Evolutionary conservation across 2,113 vertebrate genomes (phyloP).

Genomic region (Ascaphus truei): DNA sequence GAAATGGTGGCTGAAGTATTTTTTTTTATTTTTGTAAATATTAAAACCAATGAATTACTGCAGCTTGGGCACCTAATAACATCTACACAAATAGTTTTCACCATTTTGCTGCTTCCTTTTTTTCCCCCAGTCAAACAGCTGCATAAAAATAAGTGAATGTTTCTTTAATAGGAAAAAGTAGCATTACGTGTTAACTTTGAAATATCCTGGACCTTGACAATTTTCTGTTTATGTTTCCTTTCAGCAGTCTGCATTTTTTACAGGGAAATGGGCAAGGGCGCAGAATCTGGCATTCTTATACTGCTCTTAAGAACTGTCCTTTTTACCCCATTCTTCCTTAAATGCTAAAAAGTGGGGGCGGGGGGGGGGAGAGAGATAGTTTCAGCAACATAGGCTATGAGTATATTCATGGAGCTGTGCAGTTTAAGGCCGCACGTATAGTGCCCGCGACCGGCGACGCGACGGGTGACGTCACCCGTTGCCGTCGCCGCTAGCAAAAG

Average conservation of each 20-base stretch:
- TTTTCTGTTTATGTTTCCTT: slow-evolving; percentile 27
- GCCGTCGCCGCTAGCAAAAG: no score
- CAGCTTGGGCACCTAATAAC: not conserved
- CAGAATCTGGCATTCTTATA: slow-evolving; percentile 17
- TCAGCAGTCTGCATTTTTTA: slow-evolving; percentile 20
- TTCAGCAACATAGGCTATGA: not conserved
- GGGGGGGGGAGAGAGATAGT: no score
- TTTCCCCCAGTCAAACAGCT: not conserved
- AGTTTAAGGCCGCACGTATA: no score
- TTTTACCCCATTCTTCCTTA: not conserved
- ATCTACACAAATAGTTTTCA: not conserved
- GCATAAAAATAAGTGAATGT: not conserved
- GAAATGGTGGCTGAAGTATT: slow-evolving; percentile 25
- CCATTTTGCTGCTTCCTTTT: not conserved
- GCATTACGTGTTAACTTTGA: slow-evolving; percentile 1
- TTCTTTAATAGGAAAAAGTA: not conserved
- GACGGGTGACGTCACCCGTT: no score
- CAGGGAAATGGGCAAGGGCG: slow-evolving; percentile 8
- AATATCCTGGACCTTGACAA: slow-evolving; percentile 27
- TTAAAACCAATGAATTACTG: slow-evolving; percentile 6
- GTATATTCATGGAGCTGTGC: not conserved
- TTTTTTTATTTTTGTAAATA: slow-evolving; percentile 29
- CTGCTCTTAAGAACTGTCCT: not conserved
- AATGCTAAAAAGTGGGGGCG: slow-evolving; percentile 17
- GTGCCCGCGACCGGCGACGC: no score